These are phyloP conservation scores for Gallinago nigripennis DNA, from an alignment of 2,797 vertebrate species.

Conservation along the genomic window DNA sequence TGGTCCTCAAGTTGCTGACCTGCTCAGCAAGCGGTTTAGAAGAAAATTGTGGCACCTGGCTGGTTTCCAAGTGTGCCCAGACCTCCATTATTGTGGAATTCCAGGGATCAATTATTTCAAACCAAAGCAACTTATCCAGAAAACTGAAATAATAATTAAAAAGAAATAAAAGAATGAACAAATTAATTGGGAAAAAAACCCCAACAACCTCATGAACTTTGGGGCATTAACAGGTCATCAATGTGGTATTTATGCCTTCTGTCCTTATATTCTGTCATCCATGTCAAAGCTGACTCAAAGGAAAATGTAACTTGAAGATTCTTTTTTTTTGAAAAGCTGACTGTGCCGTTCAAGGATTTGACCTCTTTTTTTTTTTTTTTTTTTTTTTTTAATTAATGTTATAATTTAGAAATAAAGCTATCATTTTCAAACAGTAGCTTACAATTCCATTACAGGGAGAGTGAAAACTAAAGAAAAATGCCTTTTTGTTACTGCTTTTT, in stretches of 20 bases:
- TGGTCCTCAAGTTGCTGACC: constrained; percentile 33
- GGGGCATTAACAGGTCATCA: constrained; percentile 72
- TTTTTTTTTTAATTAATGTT: background rate
- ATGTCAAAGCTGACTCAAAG: background rate
- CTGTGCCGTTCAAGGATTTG: background rate
- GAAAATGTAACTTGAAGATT: background rate
- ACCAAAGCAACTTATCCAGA: constrained; percentile 77
- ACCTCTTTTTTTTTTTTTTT: background rate
- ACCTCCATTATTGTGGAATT: constrained; percentile 70
- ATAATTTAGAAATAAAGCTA: background rate
- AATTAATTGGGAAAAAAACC: constrained; percentile 11
- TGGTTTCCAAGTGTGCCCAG: constrained; percentile 44
- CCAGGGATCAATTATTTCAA: constrained; percentile 72
- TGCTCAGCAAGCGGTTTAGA: constrained; percentile 56
- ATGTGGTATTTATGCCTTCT: constrained; percentile 39
- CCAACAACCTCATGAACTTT: background rate
- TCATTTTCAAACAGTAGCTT: background rate
- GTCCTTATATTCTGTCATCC: background rate
- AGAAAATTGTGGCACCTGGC: constrained; percentile 69
- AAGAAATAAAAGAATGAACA: background rate
- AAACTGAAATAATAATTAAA: constrained; percentile 74
- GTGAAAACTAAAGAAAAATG: background rate
- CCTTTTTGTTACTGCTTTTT: background rate
- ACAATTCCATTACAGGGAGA: background rate
- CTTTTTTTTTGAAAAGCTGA: background rate